Evolutionary conservation across 2,797 vertebrate species (phyloP).

Genomic region (Morus bassanus): DNA sequence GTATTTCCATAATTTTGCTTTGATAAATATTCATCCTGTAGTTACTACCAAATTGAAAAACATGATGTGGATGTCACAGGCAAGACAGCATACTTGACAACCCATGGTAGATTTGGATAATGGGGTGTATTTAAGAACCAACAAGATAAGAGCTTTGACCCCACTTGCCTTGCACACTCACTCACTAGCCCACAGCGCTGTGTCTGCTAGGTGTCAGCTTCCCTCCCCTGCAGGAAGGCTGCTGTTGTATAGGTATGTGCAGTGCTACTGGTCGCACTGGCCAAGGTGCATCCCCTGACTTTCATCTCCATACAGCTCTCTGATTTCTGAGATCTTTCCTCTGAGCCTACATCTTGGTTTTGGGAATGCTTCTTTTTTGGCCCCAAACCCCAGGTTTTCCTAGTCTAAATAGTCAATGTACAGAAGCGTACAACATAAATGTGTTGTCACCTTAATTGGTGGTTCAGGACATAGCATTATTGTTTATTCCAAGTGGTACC

Average conservation of each 20-base stretch:
- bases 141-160: not conserved
- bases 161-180: not conserved
- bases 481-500: not conserved
- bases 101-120: not conserved
- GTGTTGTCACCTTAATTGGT: fast-evolving
- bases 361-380: not conserved
- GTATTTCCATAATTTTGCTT: not conserved
- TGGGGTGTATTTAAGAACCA: not conserved
- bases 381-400: not conserved
- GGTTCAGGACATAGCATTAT: not conserved
- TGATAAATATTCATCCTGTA: not conserved
- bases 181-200: not conserved
- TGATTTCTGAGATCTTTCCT: not conserved
- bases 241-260: not conserved
- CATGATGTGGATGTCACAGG: fast-evolving
- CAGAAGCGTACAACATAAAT: not conserved
- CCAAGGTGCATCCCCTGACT: no score
- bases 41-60: not conserved
- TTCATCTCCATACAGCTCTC: not conserved
- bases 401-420: not conserved
- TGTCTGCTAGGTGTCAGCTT: not conserved
- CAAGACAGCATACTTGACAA: not conserved
- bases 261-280: not conserved
- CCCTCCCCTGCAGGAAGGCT: not conserved
- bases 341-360: not conserved